phyloP scores from a whole-genome alignment of 2,797 vertebrate genomes.

The Eulemur albifrons region DNA sequence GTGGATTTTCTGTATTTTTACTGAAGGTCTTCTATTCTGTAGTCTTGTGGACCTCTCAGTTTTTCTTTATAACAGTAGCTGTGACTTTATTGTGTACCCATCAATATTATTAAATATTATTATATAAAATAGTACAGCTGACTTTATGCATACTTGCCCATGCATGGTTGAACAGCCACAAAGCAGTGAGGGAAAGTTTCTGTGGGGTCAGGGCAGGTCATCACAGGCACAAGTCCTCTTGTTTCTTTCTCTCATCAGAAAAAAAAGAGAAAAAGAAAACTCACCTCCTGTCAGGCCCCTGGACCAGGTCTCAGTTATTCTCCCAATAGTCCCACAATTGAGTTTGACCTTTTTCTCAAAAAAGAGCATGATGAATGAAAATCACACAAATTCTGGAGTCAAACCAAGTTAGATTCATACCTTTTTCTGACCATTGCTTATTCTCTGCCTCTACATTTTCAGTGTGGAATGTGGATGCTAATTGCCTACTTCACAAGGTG shows the following conservation, averaged over 20 bases:
- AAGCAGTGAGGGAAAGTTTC: neutral
- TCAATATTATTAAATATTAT: neutral
- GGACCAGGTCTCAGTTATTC: neutral
- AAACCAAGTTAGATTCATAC: neutral
- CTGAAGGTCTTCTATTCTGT: neutral
- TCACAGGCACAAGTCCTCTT: neutral
- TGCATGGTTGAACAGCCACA: neutral
- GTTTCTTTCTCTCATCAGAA: neutral
- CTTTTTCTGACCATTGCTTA: neutral
- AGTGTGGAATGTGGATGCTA: neutral
- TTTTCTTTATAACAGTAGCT: neutral
- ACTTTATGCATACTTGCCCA: neutral
- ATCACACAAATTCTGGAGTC: neutral
- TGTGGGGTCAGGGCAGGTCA: neutral
- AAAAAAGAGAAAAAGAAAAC: neutral
- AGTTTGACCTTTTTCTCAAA: neutral
- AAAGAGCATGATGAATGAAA: neutral
- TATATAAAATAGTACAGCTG: neutral
- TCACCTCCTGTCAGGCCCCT: neutral
- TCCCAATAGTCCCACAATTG: neutral
- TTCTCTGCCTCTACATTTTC: neutral
- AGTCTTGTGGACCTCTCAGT: neutral
- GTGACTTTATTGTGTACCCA: neutral
- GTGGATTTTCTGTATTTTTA: slow-evolving; percentile 27
- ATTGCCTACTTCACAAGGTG: neutral